Evolutionary conservation across 2,888 invertebrate species (phyloP).

Genomic region (Anodontia alba): DNA sequence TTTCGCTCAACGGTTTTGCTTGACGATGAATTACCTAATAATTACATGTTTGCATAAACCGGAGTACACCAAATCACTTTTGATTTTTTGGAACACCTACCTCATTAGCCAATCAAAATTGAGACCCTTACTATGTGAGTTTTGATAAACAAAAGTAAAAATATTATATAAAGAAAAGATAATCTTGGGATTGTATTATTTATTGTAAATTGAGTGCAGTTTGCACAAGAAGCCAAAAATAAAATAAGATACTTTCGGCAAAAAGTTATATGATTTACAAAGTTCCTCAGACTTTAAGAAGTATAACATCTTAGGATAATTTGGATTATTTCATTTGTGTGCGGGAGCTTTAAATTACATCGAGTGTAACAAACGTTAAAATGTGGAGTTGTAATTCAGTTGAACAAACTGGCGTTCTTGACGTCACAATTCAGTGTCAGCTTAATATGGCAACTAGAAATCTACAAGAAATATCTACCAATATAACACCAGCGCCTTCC

Average conservation of each 20-base stretch:
- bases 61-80: constrained; percentile 42
- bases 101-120: constrained; percentile 51
- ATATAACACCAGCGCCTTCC: background rate
- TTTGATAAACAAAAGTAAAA: background rate
- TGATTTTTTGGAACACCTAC: constrained; percentile 42
- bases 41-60: constrained; percentile 60
- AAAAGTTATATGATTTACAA: too few species aligned
- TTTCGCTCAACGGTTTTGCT: constrained; percentile 33
- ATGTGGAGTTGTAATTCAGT: background rate
- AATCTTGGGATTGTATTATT: too few species aligned
- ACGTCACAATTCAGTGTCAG: constrained; percentile 62
- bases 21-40: constrained; percentile 51
- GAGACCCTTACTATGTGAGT: constrained; percentile 5
- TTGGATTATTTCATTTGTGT: too few species aligned
- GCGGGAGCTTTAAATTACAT: too few species aligned
- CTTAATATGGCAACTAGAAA: constrained; percentile 54
- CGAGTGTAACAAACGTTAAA: too few species aligned
- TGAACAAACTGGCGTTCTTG: constrained; percentile 52
- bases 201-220: too few species aligned
- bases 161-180: too few species aligned
- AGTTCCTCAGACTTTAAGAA: too few species aligned
- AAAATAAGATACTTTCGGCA: too few species aligned
- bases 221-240: too few species aligned
- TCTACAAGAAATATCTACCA: constrained; percentile 43
- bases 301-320: too few species aligned